These are phyloP conservation scores for Cantharis rufa DNA, from an alignment of 2,888 invertebrate genomes.

Conservation along the genomic window DNA sequence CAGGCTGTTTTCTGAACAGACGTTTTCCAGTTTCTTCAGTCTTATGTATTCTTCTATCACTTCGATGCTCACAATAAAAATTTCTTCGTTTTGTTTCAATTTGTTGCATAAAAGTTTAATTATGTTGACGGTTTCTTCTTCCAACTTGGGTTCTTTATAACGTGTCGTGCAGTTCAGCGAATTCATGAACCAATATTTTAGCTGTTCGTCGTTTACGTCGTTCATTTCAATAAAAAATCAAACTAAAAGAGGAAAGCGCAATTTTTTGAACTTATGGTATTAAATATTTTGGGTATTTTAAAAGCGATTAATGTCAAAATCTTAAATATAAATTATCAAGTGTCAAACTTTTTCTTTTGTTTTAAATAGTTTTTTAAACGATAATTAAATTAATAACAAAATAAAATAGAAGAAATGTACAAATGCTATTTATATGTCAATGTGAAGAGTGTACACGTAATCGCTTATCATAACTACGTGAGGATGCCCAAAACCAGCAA, in stretches of 20 bases:
- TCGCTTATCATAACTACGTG: constrained; percentile 33
- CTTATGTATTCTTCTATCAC: constrained; percentile 19
- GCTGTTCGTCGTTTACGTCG: not conserved
- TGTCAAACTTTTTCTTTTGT: not conserved
- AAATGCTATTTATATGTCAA: constrained; percentile 11
- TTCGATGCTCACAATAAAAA: constrained; percentile 46
- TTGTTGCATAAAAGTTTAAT: constrained; percentile 44
- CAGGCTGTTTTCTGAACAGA: constrained; percentile 39
- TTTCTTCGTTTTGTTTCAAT: constrained; percentile 44
- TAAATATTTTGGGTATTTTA: not conserved
- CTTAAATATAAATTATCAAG: not conserved
- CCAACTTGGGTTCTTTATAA: constrained; percentile 44
- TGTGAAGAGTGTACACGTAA: constrained; percentile 25
- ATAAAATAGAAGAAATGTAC: not conserved
- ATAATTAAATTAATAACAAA: not conserved
- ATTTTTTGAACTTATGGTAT: not conserved
- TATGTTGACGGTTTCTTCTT: constrained; percentile 38
- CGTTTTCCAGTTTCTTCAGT: not conserved
- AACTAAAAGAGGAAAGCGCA: not conserved
- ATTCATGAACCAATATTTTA: not conserved
- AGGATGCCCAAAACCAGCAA: constrained; percentile 30
- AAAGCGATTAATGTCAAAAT: not conserved
- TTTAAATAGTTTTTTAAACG: not conserved
- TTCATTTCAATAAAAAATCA: not conserved
- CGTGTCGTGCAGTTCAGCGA: not conserved